These are phyloP conservation scores for Rhyacophila brunnea DNA, from an alignment of 1,140 invertebrate species.

Conservation along the genomic window DNA sequence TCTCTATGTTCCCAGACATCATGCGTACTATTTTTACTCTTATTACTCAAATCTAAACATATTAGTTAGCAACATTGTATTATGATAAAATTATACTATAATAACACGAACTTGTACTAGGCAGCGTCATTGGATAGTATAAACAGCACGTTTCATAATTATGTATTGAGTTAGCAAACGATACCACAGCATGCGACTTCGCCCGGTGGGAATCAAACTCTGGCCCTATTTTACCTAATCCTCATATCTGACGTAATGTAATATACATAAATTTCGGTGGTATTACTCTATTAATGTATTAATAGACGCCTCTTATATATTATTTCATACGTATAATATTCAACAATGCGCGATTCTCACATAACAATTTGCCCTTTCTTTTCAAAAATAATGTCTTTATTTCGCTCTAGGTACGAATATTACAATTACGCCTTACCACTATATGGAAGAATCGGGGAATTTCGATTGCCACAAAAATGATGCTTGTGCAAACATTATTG, in stretches of 20 bases:
- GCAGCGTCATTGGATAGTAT: background rate
- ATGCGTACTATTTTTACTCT: background rate
- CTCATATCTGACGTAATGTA: background rate
- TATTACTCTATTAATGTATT: no score
- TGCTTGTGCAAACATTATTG: no score
- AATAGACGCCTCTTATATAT: no score
- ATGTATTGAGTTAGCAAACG: background rate
- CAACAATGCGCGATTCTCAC: no score
- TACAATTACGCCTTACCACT: no score
- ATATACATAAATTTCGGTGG: background rate
- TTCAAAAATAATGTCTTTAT: no score
- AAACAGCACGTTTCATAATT: background rate
- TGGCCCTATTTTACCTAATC: background rate
- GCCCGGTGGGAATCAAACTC: background rate
- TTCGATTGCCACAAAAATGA: no score
- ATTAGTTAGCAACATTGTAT: background rate
- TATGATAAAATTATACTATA: background rate
- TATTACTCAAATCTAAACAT: conserved; percentile 1
- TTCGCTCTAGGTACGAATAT: no score
- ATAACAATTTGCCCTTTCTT: no score
- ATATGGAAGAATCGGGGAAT: no score
- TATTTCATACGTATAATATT: no score
- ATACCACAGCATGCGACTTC: background rate
- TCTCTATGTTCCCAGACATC: no score
- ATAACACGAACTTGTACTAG: background rate